A percentile compares a stretch with the other conserved stretches of the same genome.
These are phyloP conservation scores for Pelobates cultripes DNA, from an alignment of 2,797 vertebrate species.

Conservation along the genomic window DNA sequence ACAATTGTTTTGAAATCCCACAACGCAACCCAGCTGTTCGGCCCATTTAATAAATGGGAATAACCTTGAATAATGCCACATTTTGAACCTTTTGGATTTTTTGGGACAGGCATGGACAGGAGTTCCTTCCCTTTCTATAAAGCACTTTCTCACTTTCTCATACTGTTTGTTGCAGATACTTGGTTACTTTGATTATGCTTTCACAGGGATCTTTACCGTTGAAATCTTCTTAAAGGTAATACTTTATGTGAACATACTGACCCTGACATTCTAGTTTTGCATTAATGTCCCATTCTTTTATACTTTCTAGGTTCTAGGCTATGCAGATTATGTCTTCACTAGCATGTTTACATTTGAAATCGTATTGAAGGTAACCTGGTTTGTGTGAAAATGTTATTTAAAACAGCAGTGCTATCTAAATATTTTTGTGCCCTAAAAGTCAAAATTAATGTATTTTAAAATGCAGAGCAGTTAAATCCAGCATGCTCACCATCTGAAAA, in stretches of 20 bases:
- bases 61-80: too few relatives aligned
- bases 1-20: too few relatives aligned
- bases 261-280: slow-evolving; percentile 62
- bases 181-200: slow-evolving; percentile 99
- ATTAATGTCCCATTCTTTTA: slow-evolving; percentile 88
- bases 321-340: slow-evolving; percentile 99
- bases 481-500: too few relatives aligned
- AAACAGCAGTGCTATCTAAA: slow-evolving; percentile 15
- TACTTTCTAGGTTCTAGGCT: slow-evolving; percentile 96
- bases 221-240: slow-evolving; percentile 99
- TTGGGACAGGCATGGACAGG: neutral
- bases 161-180: slow-evolving; percentile 93
- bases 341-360: slow-evolving; percentile 99
- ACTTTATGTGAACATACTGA: neutral
- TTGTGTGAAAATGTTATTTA: slow-evolving; percentile 56
- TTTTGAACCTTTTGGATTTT: too few relatives aligned
- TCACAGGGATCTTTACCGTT: slow-evolving; percentile 99
- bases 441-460: neutral
- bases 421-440: too few relatives aligned
- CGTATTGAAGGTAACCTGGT: slow-evolving; percentile 95
- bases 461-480: neutral
- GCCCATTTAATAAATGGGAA: too few relatives aligned
- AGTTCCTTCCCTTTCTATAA: neutral
- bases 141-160: slow-evolving; percentile 71
- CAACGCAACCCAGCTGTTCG: too few relatives aligned